Evolutionary conservation across 2,113 vertebrate species (phyloP).

Genomic region (Vidua chalybeata): DNA sequence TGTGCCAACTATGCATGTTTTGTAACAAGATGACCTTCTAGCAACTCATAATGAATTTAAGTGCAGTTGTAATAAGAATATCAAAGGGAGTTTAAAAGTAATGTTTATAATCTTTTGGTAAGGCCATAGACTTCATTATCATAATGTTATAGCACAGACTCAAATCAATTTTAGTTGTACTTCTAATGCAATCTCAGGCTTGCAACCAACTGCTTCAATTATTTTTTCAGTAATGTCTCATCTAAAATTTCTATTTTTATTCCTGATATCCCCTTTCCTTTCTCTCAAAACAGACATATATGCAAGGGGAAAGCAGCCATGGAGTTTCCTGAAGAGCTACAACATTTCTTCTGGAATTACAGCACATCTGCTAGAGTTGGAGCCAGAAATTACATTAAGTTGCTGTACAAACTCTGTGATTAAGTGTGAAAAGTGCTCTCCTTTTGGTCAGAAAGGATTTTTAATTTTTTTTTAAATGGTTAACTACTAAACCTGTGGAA

Average conservation of each 20-base stretch:
- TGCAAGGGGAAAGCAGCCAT: neutral
- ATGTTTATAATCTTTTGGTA: neutral
- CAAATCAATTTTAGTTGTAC: neutral
- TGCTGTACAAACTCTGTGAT: neutral
- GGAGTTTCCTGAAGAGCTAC: neutral
- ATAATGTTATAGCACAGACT: neutral
- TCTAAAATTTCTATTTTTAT: neutral
- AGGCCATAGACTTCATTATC: conserved; percentile 13
- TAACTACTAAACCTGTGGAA: neutral
- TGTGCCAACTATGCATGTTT: neutral
- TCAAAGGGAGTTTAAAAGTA: neutral
- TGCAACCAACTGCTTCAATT: neutral
- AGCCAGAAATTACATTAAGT: neutral
- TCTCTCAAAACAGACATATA: neutral
- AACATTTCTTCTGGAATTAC: neutral
- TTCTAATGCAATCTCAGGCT: neutral
- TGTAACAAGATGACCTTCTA: neutral
- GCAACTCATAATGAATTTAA: conserved; percentile 29
- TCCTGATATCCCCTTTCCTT: neutral
- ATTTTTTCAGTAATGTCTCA: neutral
- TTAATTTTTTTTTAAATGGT: neutral
- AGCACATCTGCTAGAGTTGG: neutral
- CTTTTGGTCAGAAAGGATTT: neutral
- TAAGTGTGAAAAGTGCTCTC: neutral
- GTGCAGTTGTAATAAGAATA: neutral